Percentiles rank a stretch among this genome's conserved stretches.
Evolutionary conservation across 2,113 vertebrate genomes (phyloP).

Genomic region (Danionella cerebrum): DNA sequence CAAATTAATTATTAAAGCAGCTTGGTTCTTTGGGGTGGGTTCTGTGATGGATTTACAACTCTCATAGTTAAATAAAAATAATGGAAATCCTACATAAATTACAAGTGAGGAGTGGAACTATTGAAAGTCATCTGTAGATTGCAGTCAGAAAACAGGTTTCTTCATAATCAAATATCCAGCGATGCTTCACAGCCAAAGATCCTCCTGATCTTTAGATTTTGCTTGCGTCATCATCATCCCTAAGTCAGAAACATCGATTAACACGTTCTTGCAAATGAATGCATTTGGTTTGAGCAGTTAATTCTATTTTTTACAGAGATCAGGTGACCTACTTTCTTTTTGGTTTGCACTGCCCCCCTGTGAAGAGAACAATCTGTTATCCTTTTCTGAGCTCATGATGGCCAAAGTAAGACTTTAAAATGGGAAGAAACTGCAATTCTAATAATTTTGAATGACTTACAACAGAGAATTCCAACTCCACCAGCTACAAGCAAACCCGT

Average conservation of each 20-base stretch:
- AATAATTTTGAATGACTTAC: slow-evolving; percentile 46
- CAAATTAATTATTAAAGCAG: not conserved
- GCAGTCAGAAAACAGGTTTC: not conserved
- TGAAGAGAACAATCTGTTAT: slow-evolving; percentile 31
- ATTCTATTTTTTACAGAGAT: too few relatives aligned
- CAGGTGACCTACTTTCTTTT: slow-evolving; percentile 44
- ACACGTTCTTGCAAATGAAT: too few relatives aligned
- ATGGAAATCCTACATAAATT: not conserved
- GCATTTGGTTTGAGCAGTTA: too few relatives aligned
- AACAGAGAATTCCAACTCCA: slow-evolving; percentile 44
- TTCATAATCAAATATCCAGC: not conserved
- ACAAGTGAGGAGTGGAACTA: not conserved
- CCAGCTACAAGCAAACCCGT: slow-evolving; percentile 49
- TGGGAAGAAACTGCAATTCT: not conserved
- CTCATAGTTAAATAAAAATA: not conserved
- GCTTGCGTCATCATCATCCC: slow-evolving; percentile 49
- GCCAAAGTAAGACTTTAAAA: not conserved
- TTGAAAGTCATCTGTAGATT: not conserved
- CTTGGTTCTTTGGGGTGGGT: not conserved
- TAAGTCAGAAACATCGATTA: slow-evolving; percentile 33
- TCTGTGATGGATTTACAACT: not conserved
- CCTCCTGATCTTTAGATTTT: slow-evolving; percentile 51
- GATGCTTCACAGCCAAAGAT: not conserved
- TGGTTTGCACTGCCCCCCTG: slow-evolving; percentile 51
- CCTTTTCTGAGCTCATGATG: not conserved